Evolutionary conservation across 1,140 invertebrate genomes (phyloP), one percentile per base, ranked within the genome.

Genomic region (Colletes latitarsis): DNA sequence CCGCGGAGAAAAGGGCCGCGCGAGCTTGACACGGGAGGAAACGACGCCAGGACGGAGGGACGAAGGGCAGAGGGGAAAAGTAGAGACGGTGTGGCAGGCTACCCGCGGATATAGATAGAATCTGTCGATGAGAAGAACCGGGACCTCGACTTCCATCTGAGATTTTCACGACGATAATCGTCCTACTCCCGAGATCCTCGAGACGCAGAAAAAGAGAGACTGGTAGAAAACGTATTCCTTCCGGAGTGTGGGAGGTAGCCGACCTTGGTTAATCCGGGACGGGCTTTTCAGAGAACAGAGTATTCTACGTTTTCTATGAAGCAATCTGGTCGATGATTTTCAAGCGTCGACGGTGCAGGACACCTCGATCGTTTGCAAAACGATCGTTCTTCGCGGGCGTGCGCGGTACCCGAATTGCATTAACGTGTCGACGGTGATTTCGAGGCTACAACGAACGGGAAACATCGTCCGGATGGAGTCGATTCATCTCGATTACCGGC

Each of bases 161-260:
- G 87, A 91, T 90, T 88, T 84, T 82, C 73, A 68, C 81, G 69
- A 83, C 77, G 86, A 90, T 90, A 90, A 91, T 90, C 85, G 77
- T 81, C 83, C 77, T 53, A 70, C 72, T 86, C 30, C 30, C 81
- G 77, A 85, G 77, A 87, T 86, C 73, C 81, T 87, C 74, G 71
- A 72, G 84, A 85, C 77, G 77, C 52, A 68, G 83, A 71, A 74
- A 75, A 82, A 66, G 53, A 66, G 53, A 3, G 17, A 21, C 15
- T 4, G 10, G n/a, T 10, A 49, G 43, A 68, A 70, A 80, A 84
- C 80, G 84, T 84, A 87, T 84, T 80, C 82, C 70, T 87, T 76
- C 82, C 80, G 80, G 67, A 81, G 87, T 87, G 77, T 82, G 80
- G 78, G 83, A 88, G 88, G 86, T 81, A 84, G 81, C 71, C 69